Percentiles rank a stretch among this genome's conserved stretches.
These are phyloP conservation scores for Threskiornis aethiopicus DNA, from an alignment of 2,797 vertebrate species.

Conservation along the genomic window DNA sequence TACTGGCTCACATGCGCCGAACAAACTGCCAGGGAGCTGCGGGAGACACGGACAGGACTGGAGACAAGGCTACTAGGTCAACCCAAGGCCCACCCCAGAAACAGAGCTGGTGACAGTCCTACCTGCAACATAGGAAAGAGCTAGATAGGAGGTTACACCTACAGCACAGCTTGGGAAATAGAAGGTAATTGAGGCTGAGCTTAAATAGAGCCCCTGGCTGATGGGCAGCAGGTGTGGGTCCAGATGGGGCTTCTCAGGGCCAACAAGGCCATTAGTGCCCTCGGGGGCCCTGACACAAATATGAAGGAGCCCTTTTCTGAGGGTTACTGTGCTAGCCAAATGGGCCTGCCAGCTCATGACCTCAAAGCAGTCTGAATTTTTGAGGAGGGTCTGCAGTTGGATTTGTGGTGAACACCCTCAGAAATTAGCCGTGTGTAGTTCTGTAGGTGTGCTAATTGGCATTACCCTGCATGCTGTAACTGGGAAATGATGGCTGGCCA, in stretches of 20 bases:
- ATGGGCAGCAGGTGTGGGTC: not conserved
- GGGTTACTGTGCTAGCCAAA: rapidly evolving
- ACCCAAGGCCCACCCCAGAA: not conserved
- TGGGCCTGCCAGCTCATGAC: not conserved
- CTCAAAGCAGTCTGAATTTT: not conserved
- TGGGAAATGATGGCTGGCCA: not conserved
- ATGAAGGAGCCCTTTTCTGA: not conserved
- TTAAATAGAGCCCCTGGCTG: not conserved
- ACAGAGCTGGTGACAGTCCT: not conserved
- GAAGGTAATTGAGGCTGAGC: rapidly evolving
- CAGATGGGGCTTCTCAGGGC: not conserved
- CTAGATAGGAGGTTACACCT: rapidly evolving
- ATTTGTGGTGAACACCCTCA: not conserved
- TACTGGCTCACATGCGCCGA: rapidly evolving
- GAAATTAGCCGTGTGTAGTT: not conserved
- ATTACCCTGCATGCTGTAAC: not conserved
- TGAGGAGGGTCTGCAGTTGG: not conserved
- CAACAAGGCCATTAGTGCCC: not conserved
- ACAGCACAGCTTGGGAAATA: rapidly evolving
- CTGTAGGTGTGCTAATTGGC: not conserved
- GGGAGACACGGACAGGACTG: not conserved
- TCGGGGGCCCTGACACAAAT: not conserved
- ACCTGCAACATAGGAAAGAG: rapidly evolving
- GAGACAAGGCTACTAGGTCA: not conserved
- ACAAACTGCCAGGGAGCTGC: not conserved